phyloP scores from a whole-genome alignment of 2,888 invertebrate genomes.

The Agrotis segetum region DNA sequence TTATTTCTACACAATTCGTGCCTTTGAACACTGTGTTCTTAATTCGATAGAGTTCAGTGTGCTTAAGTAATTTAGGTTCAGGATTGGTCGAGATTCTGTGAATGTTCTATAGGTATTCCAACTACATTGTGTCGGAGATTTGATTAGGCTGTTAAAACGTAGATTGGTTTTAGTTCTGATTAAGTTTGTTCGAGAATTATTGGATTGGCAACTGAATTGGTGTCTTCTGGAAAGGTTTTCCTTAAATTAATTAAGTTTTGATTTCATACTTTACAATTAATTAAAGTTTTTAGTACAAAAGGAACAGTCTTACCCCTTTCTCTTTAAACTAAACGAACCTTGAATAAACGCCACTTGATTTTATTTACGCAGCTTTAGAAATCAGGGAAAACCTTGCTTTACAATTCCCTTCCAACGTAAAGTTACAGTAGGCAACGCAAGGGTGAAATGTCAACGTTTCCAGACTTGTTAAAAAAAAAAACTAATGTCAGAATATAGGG shows the following conservation, averaged over 20 bases:
- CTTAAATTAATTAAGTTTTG: constrained; percentile 16
- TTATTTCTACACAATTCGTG: constrained; percentile 62
- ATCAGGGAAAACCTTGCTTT: background rate
- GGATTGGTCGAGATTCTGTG: constrained; percentile 40
- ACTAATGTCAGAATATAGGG: background rate
- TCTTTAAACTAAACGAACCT: constrained; percentile 36
- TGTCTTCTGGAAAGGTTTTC: background rate
- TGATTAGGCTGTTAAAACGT: constrained; percentile 35
- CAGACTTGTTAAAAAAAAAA: background rate
- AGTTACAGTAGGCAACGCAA: background rate
- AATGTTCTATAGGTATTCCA: constrained; percentile 35
- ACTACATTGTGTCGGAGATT: constrained; percentile 32
- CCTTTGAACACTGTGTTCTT: constrained; percentile 58
- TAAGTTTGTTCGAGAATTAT: constrained; percentile 34
- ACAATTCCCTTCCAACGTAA: background rate
- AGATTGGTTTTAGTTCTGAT: constrained; percentile 42
- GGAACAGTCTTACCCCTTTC: constrained; percentile 24
- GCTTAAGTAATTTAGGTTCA: constrained; percentile 48
- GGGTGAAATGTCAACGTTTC: background rate
- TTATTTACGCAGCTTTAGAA: constrained; percentile 28
- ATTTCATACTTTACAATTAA: constrained; percentile 4
- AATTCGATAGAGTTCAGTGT: constrained; percentile 60
- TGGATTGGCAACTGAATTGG: constrained; percentile 8
- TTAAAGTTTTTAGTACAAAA: constrained; percentile 15
- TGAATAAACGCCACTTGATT: constrained; percentile 15